Evolutionary conservation across 2,797 vertebrate genomes (phyloP).

Genomic region (Natrix natrix): DNA sequence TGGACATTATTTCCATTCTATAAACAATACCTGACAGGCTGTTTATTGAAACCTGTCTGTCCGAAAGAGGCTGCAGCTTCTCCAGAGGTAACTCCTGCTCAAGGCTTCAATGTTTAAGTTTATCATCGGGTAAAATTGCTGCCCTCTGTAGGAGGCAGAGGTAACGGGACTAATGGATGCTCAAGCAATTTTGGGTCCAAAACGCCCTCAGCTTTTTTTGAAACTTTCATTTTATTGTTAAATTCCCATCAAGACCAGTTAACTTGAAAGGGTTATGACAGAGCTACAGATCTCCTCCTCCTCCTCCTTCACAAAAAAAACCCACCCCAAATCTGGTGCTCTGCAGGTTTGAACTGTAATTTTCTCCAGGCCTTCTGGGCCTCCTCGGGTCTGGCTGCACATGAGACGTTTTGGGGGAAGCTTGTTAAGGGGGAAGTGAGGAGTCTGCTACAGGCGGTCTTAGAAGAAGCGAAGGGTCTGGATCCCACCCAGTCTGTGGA

Average conservation of each 20-base stretch:
- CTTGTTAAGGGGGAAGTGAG: neutral
- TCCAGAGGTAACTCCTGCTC: constrained; percentile 30
- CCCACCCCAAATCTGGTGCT: neutral
- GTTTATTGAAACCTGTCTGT: constrained; percentile 61
- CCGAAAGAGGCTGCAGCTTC: constrained; percentile 44
- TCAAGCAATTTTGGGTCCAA: constrained; percentile 33
- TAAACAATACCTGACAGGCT: constrained; percentile 49
- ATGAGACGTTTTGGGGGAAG: neutral
- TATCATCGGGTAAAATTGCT: constrained; percentile 39
- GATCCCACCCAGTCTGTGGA: neutral
- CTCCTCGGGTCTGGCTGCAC: neutral
- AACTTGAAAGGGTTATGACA: constrained; percentile 24
- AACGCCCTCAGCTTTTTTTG: neutral
- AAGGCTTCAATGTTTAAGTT: constrained; percentile 44
- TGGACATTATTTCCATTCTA: constrained; percentile 37
- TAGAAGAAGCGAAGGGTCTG: neutral
- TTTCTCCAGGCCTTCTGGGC: neutral
- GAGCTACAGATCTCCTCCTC: neutral
- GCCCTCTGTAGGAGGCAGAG: neutral
- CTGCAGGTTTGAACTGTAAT: neutral
- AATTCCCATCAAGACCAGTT: constrained; percentile 20
- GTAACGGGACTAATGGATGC: constrained; percentile 31
- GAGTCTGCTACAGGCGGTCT: neutral
- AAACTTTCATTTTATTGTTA: neutral
- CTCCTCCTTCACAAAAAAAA: neutral